Percentiles rank a stretch among this genome's conserved stretches.
Conservation (phyloP, 2,888 invertebrate genomes). For the Tiliacea citrago region DNA sequence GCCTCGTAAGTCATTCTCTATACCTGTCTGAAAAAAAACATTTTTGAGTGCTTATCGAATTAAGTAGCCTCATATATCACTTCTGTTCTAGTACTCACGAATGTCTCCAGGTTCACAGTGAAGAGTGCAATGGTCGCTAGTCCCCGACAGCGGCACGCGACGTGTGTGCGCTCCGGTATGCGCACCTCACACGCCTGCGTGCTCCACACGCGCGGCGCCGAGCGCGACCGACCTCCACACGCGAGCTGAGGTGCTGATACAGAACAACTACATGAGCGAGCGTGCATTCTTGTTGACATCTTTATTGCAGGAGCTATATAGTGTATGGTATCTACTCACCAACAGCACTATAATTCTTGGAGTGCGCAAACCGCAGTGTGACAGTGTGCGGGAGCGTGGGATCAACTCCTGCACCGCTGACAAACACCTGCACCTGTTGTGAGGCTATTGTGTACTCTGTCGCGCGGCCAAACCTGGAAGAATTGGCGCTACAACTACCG, state of each 20-base stretch:
- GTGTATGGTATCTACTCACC: constrained; percentile 72
- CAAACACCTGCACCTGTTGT: constrained; percentile 84
- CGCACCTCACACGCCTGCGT: constrained; percentile 84
- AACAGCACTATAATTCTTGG: constrained; percentile 83
- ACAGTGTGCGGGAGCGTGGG: constrained; percentile 81
- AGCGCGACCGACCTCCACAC: constrained; percentile 83
- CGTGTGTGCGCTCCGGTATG: constrained; percentile 81
- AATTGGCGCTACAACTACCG: constrained; percentile 74
- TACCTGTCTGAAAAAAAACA: constrained; percentile 78
- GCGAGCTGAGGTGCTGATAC: constrained; percentile 80
- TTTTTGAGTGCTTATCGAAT: neutral
- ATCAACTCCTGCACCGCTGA: constrained; percentile 78
- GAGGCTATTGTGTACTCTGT: constrained; percentile 92
- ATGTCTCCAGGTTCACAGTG: constrained; percentile 80
- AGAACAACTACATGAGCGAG: constrained; percentile 2
- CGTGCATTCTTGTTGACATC: neutral
- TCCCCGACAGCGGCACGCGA: constrained; percentile 83
- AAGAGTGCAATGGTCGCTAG: constrained; percentile 85
- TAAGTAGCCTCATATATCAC: neutral
- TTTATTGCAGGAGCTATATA: neutral
- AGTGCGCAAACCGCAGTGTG: constrained; percentile 82
- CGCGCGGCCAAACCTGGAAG: constrained; percentile 91
- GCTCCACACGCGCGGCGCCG: constrained; percentile 86
- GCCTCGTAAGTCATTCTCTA: constrained; percentile 83
- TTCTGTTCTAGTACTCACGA: constrained; percentile 73